These are phyloP conservation scores for Epistrophe eligans DNA, from an alignment of 2,888 invertebrate species.

Conservation along the genomic window DNA sequence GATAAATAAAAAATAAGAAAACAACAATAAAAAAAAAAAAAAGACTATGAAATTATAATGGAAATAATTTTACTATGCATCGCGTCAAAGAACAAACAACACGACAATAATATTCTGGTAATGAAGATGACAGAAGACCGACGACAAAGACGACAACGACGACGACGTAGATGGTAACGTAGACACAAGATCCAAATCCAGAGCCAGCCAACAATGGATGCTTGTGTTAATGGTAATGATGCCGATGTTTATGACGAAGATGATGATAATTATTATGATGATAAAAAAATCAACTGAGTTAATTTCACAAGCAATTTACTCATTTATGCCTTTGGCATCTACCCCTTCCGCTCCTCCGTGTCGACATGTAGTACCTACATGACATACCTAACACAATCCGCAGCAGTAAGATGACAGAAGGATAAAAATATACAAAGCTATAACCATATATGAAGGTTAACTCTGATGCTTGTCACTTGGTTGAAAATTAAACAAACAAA, in stretches of 20 bases:
- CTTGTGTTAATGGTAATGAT: conserved; percentile 64
- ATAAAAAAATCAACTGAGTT: conserved; percentile 60
- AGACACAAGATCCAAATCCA: background rate
- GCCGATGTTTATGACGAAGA: conserved; percentile 45
- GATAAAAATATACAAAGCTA: conserved; percentile 1
- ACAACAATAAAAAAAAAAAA: background rate
- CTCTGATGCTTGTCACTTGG: background rate
- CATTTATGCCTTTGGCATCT: conserved; percentile 33
- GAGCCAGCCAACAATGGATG: conserved; percentile 44
- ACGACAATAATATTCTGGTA: background rate
- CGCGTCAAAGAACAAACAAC: conserved; percentile 23
- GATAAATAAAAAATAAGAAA: conserved; percentile 3
- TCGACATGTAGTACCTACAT: no score
- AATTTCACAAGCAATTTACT: conserved; percentile 65
- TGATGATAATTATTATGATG: conserved; percentile 25
- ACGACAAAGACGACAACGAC: background rate
- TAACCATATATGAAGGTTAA: background rate
- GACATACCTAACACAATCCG: background rate
- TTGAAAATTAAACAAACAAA: background rate
- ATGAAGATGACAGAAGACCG: background rate
- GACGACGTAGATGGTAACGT: background rate
- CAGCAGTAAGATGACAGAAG: conserved; percentile 11
- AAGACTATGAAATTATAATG: conserved; percentile 13
- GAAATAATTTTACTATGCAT: conserved; percentile 14
- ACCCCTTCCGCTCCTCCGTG: background rate